Base-by-base conservation (phyloP, 2,888 invertebrate species). In the Athalia circularis region DNA sequence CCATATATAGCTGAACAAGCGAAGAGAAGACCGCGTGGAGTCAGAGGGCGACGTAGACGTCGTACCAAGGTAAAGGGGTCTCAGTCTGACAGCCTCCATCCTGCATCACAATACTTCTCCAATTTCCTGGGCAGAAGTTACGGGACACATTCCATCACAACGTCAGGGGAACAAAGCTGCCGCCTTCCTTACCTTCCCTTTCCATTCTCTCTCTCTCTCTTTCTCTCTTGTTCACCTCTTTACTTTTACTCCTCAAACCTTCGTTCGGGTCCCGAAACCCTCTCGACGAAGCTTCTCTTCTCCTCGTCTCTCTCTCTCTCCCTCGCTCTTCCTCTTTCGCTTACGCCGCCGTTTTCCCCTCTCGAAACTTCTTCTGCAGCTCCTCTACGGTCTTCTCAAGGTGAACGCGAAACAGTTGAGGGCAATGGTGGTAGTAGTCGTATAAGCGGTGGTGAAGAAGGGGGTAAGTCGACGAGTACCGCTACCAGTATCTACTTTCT, bases 71-170 rank as follows among this genome's bases (percentile, higher is more conserved):
- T 50, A 64, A 75, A 75, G 75, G 75, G 64, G 75, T 64, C 62
- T 64, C 15, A 50, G 82, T 77, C 83, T 82, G 85, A 85, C 85
- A 85, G 81, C 82, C 80, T 79, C 81, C 84, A 82, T 85, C 86
- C 83, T 84, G 84, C 85, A 85, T 85, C 86, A 86, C 86, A 85
- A 86, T 86, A 85, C 83, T 84, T 83, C 85, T 85, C 84, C 85
- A 86, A 86, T 86, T 86, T 86, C 85, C 85, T 85, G 82, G 78
- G 83, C 83, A 86, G 80, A 85, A 85, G 84, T 86, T 85, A 85
- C 86, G 83, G 84, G 85, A 86, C 86, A 85, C 85, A 81, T 85
- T 85, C 85, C 84, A 85, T 84, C 85, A 84, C 83, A 83, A 84
- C 85, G 83, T 86, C 84, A 85, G 79, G 82, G 81, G 85, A 85